Evolutionary conservation across 2,113 vertebrate species (phyloP), one percentile per base, ranked within the genome.

Genomic region (Crotalus helleri): DNA sequence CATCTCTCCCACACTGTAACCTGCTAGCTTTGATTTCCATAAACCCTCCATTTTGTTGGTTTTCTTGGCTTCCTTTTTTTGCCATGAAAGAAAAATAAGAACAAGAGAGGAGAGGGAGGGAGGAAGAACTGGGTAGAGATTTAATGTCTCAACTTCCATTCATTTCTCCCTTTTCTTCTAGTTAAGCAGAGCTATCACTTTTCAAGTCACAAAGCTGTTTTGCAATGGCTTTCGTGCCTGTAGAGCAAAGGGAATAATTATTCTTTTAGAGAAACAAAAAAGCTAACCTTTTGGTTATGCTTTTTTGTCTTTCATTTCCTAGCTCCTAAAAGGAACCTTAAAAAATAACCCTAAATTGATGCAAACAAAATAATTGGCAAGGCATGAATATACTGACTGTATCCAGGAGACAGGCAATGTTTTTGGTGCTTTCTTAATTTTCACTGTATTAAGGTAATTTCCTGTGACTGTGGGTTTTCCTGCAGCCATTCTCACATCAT

Each of bases 381-480:
- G 94, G 96, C 61, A 0, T 97, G 96, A 97, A 97, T 97, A 95
- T 93, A 95, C 92, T 19, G 8, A 92, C 90, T 0, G 95, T 98
- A 96, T 97, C 97, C 97, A 97, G 96, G 98, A 98, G 96, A 97
- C 96, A 95, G 95, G 54, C 93, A 94, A 58, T 46, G 12, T 96
- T 96, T 95, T 94, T 5, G 0, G 95, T 96, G 0, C 12, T 97
- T 97, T 97, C 97, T 97, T 98, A 98, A 98, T 98, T 98, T 98
- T 98, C 97, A 98, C 97, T 97, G 96, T 97, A 97, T 98, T 98
- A 97, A 97, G 96, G 96, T 97, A 97, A 98, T 97, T 98, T 98
- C 97, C 97, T 97, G 94, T 97, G 96, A 95, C 96, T 94, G 87
- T 95, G 92, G 91, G 90, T 93, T 97, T 95, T 95, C 93, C 49